These are phyloP conservation scores for Carduelis carduelis DNA, from an alignment of 2,797 vertebrate genomes.

Conservation along the genomic window DNA sequence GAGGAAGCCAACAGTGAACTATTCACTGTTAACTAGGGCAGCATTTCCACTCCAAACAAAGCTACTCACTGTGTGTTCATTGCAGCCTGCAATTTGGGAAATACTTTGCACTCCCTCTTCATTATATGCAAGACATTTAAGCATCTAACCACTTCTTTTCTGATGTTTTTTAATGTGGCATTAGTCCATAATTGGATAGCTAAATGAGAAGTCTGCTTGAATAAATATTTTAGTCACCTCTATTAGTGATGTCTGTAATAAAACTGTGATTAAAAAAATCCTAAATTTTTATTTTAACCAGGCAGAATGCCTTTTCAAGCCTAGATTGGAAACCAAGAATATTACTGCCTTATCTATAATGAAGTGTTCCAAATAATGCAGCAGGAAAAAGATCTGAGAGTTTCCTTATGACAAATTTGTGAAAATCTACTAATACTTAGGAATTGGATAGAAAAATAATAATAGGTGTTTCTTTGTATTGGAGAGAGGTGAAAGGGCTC, in stretches of 20 bases:
- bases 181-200: background rate
- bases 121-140: background rate
- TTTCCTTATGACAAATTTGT: background rate
- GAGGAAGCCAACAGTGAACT: background rate
- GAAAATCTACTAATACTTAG: background rate
- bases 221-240: background rate
- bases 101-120: background rate
- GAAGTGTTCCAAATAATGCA: background rate
- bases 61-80: background rate
- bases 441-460: background rate
- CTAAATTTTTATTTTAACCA: background rate
- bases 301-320: background rate
- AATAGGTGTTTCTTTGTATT: background rate
- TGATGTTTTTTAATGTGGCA: background rate
- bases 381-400: background rate
- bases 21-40: conserved; percentile 1
- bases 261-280: background rate
- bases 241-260: background rate
- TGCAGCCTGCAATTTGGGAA: background rate
- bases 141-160: background rate
- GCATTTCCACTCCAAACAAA: background rate
- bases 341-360: background rate
- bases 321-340: background rate
- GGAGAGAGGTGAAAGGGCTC: background rate
- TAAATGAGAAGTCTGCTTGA: background rate